These are phyloP conservation scores for Neuroscelio doddi DNA, from an alignment of 2,888 invertebrate species.

Conservation along the genomic window DNA sequence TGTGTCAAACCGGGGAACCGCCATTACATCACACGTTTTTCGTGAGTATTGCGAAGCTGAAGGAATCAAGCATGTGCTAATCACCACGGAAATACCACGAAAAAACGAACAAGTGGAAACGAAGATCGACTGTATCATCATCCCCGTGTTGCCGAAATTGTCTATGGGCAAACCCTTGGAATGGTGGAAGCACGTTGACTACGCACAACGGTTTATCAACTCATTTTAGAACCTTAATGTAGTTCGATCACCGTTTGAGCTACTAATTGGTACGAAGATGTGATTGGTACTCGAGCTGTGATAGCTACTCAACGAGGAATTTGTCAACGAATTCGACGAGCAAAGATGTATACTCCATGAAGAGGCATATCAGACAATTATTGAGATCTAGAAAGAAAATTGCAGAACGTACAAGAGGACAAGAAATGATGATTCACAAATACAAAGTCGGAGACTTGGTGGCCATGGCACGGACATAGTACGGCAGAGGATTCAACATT, in stretches of 20 bases:
- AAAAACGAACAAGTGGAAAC: conserved; percentile 38
- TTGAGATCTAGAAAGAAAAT: conserved; percentile 20
- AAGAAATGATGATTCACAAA: not conserved
- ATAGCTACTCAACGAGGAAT: conserved; percentile 11
- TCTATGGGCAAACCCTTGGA: conserved; percentile 49
- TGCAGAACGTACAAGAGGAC: conserved; percentile 12
- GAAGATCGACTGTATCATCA: conserved; percentile 44
- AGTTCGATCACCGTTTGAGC: conserved; percentile 3
- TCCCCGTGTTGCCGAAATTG: conserved; percentile 61
- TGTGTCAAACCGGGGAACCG: conserved; percentile 49
- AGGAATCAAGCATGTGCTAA: conserved; percentile 55
- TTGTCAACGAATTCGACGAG: not conserved
- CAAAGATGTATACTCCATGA: conserved; percentile 2
- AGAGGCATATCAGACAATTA: too few relatives aligned
- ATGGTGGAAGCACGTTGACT: conserved; percentile 49
- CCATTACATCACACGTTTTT: conserved; percentile 44
- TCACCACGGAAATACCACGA: conserved; percentile 39
- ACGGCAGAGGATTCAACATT: conserved; percentile 14
- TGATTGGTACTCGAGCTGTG: conserved; percentile 7
- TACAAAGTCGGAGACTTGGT: conserved; percentile 14
- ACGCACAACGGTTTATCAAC: conserved; percentile 16
- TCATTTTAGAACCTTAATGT: conserved; percentile 3
- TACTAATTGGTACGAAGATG: conserved; percentile 12
- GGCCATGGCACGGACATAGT: conserved; percentile 19
- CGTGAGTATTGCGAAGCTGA: conserved; percentile 59